Conservation (phyloP, 2,797 vertebrate genomes). For the Lacerta viridis region DNA sequence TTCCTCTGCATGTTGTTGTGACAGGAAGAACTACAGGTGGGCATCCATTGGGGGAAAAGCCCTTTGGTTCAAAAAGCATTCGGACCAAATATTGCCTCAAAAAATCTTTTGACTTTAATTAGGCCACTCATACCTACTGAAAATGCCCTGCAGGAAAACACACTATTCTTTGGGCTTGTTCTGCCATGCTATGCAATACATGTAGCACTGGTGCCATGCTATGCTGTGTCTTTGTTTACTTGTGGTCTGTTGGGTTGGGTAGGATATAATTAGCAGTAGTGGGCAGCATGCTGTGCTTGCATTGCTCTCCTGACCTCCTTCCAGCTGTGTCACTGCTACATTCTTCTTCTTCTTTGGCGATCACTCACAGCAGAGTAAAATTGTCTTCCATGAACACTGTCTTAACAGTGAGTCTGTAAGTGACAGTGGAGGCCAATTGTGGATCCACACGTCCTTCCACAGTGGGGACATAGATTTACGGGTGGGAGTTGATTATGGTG, state of each 20-base stretch:
- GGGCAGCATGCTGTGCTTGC: too few species aligned
- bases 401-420: too few species aligned
- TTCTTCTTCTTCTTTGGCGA: not conserved
- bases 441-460: too few species aligned
- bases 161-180: constrained; percentile 1
- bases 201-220: not conserved
- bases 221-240: not conserved
- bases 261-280: not conserved
- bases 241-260: not conserved
- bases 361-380: too few species aligned
- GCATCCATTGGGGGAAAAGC: constrained; percentile 23
- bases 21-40: constrained; percentile 43
- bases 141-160: constrained; percentile 43
- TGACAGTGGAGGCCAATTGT: too few species aligned
- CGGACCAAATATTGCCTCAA: constrained; percentile 43
- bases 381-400: too few species aligned
- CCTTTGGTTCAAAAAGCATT: not conserved
- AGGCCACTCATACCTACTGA: constrained; percentile 48
- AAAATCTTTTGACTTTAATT: constrained; percentile 58
- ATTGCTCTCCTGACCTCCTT: not conserved
- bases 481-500: too few species aligned
- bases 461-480: too few species aligned
- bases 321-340: not conserved
- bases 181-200: not conserved
- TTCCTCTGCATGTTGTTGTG: constrained; percentile 54